Conservation (phyloP, 2,797 vertebrate genomes). For the Sebastes itinus region DNA sequence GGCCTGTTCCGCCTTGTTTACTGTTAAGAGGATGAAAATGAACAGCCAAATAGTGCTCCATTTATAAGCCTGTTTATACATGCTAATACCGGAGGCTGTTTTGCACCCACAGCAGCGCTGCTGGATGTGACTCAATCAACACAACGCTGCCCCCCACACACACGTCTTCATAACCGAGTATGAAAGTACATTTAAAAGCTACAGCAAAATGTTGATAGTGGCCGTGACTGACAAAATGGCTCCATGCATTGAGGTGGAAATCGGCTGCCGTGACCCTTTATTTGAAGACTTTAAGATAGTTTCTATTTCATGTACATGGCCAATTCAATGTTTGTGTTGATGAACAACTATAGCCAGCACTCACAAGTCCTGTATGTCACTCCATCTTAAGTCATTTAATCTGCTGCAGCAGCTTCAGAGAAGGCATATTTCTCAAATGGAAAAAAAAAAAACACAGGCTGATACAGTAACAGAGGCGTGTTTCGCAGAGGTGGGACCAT, state of each 20-base stretch:
- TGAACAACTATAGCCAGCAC: slow-evolving; percentile 6
- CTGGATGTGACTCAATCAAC: slow-evolving; percentile 75
- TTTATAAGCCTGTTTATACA: slow-evolving; percentile 83
- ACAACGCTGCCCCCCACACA: slow-evolving; percentile 47
- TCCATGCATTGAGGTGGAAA: not conserved
- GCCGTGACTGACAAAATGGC: slow-evolving; percentile 28
- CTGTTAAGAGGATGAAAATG: slow-evolving; percentile 82
- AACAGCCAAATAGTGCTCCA: slow-evolving; percentile 78
- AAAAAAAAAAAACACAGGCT: slow-evolving; percentile 8
- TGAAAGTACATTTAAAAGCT: slow-evolving; percentile 46
- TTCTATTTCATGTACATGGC: not conserved
- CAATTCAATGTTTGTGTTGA: not conserved
- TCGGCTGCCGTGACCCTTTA: slow-evolving; percentile 5
- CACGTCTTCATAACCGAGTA: slow-evolving; percentile 42
- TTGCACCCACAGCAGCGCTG: slow-evolving; percentile 66
- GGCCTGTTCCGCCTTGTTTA: slow-evolving; percentile 83
- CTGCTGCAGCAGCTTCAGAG: slow-evolving; percentile 24
- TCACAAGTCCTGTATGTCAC: not conserved
- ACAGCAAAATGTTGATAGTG: slow-evolving; percentile 28
- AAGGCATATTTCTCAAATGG: slow-evolving; percentile 12
- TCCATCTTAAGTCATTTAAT: slow-evolving; percentile 47
- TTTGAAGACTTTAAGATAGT: not conserved
- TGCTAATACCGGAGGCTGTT: slow-evolving; percentile 77
- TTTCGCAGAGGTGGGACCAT: not conserved
- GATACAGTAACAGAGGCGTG: not conserved